Conservation (phyloP, 2,888 invertebrate species). For the Agrochola litura region DNA sequence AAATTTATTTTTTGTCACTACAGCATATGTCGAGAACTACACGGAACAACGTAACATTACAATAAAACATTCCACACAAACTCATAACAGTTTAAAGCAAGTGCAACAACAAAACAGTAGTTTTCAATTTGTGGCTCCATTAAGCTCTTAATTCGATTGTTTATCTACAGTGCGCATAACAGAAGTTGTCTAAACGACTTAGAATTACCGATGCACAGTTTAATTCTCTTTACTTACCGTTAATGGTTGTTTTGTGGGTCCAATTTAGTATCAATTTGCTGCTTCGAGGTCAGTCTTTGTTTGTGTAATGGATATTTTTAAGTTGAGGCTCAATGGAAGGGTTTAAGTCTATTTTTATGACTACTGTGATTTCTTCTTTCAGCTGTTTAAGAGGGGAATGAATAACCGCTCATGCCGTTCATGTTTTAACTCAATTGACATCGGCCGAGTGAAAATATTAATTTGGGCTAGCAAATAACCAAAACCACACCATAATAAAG, state of each 20-base stretch:
- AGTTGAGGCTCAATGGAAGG: background rate
- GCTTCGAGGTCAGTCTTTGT: conserved; percentile 45
- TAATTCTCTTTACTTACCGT: conserved; percentile 54
- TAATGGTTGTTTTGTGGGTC: conserved; percentile 58
- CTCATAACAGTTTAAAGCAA: conserved; percentile 59
- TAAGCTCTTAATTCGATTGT: conserved; percentile 83
- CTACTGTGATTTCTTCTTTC: background rate
- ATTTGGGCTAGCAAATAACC: background rate
- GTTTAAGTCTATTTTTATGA: background rate
- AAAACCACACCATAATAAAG: background rate
- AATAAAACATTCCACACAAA: conserved; percentile 3
- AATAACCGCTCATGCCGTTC: no score
- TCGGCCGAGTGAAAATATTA: background rate
- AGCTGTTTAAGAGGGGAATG: background rate
- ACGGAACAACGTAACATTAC: conserved; percentile 6
- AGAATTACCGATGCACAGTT: conserved; percentile 63
- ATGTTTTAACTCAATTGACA: background rate
- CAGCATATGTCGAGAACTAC: conserved; percentile 1
- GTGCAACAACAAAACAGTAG: conserved; percentile 78
- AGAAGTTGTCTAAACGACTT: conserved; percentile 74
- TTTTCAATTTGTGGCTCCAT: conserved; percentile 80
- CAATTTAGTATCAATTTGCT: conserved; percentile 57
- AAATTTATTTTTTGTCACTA: background rate
- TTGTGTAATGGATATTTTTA: conserved; percentile 39
- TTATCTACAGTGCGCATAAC: conserved; percentile 75